Evolutionary conservation across 1,140 invertebrate genomes (phyloP).

Genomic region (Bombus superbus): DNA sequence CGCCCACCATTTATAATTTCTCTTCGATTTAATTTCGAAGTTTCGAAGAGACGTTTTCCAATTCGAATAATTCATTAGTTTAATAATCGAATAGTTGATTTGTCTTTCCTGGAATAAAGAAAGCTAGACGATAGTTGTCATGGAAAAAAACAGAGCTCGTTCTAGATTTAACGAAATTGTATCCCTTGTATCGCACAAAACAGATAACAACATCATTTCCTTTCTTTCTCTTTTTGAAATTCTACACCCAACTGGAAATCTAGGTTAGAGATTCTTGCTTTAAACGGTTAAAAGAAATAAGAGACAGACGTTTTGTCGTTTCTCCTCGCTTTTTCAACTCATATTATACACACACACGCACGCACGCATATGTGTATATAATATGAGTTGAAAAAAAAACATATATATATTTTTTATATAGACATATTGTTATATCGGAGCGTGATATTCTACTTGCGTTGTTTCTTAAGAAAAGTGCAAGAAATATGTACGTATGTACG

Average conservation of each 20-base stretch:
- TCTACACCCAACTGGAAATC: not conserved
- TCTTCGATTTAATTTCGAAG: not conserved
- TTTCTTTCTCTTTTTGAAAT: not conserved
- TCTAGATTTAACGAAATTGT: not conserved
- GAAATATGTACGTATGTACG: not conserved
- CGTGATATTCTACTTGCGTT: not conserved
- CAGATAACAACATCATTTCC: not conserved
- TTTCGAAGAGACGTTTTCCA: no score
- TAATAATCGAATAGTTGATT: not conserved
- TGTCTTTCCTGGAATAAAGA: not conserved
- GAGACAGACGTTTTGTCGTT: no score
- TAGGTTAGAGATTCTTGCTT: slow-evolving; percentile 10
- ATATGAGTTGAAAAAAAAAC: no score
- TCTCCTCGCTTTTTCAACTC: no score
- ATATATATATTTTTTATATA: no score
- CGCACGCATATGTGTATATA: no score
- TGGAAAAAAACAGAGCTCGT: no score
- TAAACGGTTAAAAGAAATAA: slow-evolving; percentile 1
- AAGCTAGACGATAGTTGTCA: not conserved
- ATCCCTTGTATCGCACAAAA: not conserved
- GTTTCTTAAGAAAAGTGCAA: not conserved
- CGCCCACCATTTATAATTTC: not conserved
- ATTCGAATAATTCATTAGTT: no score
- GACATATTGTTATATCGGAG: not conserved
- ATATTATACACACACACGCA: no score